These are phyloP conservation scores for Cossypha heuglini DNA, from an alignment of 2,797 vertebrate genomes.

Conservation along the genomic window DNA sequence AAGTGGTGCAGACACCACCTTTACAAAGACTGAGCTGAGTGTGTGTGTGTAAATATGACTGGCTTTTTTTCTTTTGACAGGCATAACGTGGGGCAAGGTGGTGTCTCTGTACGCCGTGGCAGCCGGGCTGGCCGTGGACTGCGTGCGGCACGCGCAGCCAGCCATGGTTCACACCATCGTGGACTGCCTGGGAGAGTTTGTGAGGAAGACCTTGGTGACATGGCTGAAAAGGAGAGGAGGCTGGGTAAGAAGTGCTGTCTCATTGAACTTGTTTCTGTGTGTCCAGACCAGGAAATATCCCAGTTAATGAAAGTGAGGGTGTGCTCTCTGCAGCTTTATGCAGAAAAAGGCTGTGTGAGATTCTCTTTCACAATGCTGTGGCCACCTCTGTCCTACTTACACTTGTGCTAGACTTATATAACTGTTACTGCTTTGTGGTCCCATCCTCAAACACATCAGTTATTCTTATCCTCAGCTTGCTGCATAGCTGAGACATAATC, in stretches of 20 bases:
- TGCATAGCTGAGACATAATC: background rate
- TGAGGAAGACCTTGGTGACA: constrained; percentile 87
- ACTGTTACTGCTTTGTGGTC: background rate
- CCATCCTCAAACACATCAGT: background rate
- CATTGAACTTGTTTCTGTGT: background rate
- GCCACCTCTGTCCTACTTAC: background rate
- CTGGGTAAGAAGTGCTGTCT: constrained; percentile 84
- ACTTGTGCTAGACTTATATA: background rate
- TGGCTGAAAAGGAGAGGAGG: constrained; percentile 93
- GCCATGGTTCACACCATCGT: constrained; percentile 93
- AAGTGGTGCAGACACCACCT: no score
- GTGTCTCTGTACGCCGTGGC: constrained; percentile 94
- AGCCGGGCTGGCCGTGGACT: constrained; percentile 91
- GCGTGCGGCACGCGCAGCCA: constrained; percentile 89
- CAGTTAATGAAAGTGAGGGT: background rate
- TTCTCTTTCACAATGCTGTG: background rate
- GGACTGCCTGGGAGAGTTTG: constrained; percentile 95
- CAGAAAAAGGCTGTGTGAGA: background rate
- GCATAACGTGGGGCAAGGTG: constrained; percentile 97
- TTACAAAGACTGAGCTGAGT: background rate
- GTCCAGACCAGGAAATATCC: background rate
- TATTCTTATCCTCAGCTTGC: background rate
- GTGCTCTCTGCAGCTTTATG: background rate
- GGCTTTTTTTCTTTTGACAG: constrained; percentile 62
- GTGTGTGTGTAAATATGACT: background rate